Evolutionary conservation across 2,113 vertebrate species (phyloP), one percentile per base, ranked within the genome.

Genomic region (Brachirus orientalis): DNA sequence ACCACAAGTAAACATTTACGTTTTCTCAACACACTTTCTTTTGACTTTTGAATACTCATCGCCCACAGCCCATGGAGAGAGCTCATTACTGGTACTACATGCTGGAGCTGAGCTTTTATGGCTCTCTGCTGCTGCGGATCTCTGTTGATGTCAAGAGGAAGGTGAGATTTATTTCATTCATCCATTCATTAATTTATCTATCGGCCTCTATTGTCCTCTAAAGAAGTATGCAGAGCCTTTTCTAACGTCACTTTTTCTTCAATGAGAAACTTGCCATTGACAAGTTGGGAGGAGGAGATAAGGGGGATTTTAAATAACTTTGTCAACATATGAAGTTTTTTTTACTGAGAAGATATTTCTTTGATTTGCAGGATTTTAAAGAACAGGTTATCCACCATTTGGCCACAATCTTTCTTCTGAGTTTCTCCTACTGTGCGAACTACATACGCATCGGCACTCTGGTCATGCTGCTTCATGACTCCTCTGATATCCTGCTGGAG

Each of bases 351-450:
- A 3, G 28, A 28, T 28, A 28, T 28, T 28, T 28, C 28, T 41
- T 41, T 41, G 10, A 1, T 13, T 57, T 2, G 7, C 59, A 99
- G 97, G 97, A 99, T 71, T 95, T 98, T 66, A 95, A 91, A 72
- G 95, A 97, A 58, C 97, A 99, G 84, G 92, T 97, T 19, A 54
- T 96, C 45, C 96, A 97, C 74, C 96, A 97, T 52, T 89, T 93
- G 35, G 94, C 93, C 57, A 95, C 96, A 53, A 93, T 98, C 67
- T 83, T 92, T 82, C 92, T 98, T 54, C 93, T 99, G 20, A 66
- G 79, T 47, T 98, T 97, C 91, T 99, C 97, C 0, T 98, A 98
- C 79, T 95, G 95, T 59, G 70, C 93, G n/a, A 98, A 97, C 79
- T 96, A 95, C 86, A 87, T 98, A 63, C 95, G 95, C 38, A 88